Evolutionary conservation across 2,888 invertebrate genomes (phyloP).

Genomic region (Epistrophella euchroma): DNA sequence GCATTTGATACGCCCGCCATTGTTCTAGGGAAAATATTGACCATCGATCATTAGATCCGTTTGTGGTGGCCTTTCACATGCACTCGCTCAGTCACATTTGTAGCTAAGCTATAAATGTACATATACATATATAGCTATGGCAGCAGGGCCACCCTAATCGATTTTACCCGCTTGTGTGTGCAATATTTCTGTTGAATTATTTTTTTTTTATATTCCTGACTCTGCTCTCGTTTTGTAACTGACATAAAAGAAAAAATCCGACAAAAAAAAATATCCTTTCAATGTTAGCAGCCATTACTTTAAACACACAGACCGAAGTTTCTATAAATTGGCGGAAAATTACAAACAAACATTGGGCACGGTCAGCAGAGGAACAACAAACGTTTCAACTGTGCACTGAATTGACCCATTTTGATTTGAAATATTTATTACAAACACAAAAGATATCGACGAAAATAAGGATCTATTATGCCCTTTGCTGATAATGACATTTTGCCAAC

Average conservation of each 20-base stretch:
- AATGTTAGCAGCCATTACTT: slow-evolving; percentile 15
- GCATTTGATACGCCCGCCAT: slow-evolving; percentile 65
- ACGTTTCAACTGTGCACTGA: slow-evolving; percentile 35
- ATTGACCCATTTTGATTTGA: slow-evolving; percentile 64
- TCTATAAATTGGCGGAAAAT: slow-evolving; percentile 72
- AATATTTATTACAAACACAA: slow-evolving; percentile 69
- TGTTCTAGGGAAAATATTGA: slow-evolving; percentile 67
- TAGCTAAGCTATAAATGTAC: background rate
- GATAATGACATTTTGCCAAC: slow-evolving; percentile 76
- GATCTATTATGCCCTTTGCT: slow-evolving; percentile 36
- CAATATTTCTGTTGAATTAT: slow-evolving; percentile 5
- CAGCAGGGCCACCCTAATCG: slow-evolving; percentile 66
- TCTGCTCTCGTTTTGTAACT: slow-evolving; percentile 14
- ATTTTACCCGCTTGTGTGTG: slow-evolving; percentile 57
- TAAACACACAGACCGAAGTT: slow-evolving; percentile 11
- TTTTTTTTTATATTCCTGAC: background rate
- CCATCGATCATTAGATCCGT: slow-evolving; percentile 74
- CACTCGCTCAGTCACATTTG: slow-evolving; percentile 33
- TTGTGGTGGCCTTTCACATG: slow-evolving; percentile 70
- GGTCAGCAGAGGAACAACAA: slow-evolving; percentile 48
- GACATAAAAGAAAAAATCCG: slow-evolving; percentile 64
- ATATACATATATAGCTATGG: background rate
- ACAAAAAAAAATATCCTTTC: slow-evolving; percentile 46
- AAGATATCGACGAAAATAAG: slow-evolving; percentile 37
- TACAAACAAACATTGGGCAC: slow-evolving; percentile 71